phyloP scores from a whole-genome alignment of 1,140 invertebrate genomes.

The Apis mellifera region Amel_HAv3.1 CM009946.2:6311001-6311500 shows the following conservation, averaged over 20 bases:
- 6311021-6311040: conserved; percentile 54
- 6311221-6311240: conserved; percentile 73
- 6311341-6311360: conserved; percentile 79
- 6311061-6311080: conserved; percentile 67
- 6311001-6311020: conserved; percentile 33
- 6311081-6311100: conserved; percentile 79
- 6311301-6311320: conserved; percentile 74
- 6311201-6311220: conserved; percentile 78
- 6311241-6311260: conserved; percentile 78
- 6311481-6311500: background rate
- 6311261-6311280: conserved; percentile 80
- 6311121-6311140: conserved; percentile 52
- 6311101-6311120: conserved; percentile 77
- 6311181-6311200: conserved; percentile 72
- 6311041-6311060: conserved; percentile 53
- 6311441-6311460: background rate
- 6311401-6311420: conserved; percentile 9
- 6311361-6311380: conserved; percentile 77
- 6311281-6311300: conserved; percentile 82
- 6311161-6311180: conserved; percentile 46
- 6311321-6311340: conserved; percentile 78
- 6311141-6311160: conserved; percentile 20
- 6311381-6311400: conserved; percentile 42
- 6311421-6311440: conserved; percentile 1
- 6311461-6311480: background rate